Base-by-base conservation (phyloP, 1,140 invertebrate genomes). In the Solenopsis fugax region DNA sequence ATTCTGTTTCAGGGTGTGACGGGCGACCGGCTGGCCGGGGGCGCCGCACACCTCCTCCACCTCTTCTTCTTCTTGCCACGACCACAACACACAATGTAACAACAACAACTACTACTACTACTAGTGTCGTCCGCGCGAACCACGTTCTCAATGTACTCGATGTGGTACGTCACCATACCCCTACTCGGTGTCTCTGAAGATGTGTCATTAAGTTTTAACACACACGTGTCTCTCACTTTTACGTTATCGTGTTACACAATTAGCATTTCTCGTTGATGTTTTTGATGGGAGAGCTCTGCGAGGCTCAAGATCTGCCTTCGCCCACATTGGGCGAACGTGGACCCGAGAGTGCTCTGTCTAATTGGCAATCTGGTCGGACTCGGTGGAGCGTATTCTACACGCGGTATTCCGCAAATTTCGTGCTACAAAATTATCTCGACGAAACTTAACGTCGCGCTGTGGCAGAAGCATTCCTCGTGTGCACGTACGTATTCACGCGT, bases 1-100 rank as follows among this genome's bases (percentile, higher is more conserved):
- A 93, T 95, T 95, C 92, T 95, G 94, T 95, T 95, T 95, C 94
- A 95, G 94, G 94, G 94, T 95, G 94, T 95, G 94, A 95, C 93
- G 93, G 94, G 94, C 94, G 94, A 95, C 94, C 94, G 94, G 94
- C 94, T 95, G 94, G 94, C 94, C 94, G 94, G 94, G 94, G 94
- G 93, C 94, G 94, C 94, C 94, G 94, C 94, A 95, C 94, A 95
- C 94, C 94, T 95, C 94, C 94, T 95, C 92, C 93, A 92, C 87
- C 92, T 93, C 93, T 94, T 94, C 94, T 94, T 94, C 93, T 94
- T 94, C 94, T 95, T 95, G 93, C 93, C 93, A 93, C 93, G 93
- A 94, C 93, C 93, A 93, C 94, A 95, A 94, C 93, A 94, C 93
- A 94, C 93, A 93, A 95, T 94, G 93, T 95, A 94, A 95, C 94